Evolutionary conservation across 2,888 invertebrate genomes (phyloP).

Genomic region (Cosmia trapezina): DNA sequence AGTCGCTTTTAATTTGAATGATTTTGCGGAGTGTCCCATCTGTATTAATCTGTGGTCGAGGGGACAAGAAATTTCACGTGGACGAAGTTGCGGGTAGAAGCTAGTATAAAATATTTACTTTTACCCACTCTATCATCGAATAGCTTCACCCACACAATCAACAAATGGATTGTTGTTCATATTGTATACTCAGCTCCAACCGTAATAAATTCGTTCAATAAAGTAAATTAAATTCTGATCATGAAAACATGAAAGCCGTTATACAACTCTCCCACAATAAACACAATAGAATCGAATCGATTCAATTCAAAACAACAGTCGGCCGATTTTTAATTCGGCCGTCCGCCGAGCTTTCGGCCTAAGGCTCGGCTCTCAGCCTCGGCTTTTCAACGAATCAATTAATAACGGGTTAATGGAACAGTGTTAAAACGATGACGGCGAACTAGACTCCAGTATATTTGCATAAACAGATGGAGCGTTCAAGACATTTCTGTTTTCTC

Average conservation of each 20-base stretch:
- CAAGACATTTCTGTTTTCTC: slow-evolving; percentile 52
- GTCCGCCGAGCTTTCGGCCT: slow-evolving; percentile 38
- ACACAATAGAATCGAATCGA: slow-evolving; percentile 36
- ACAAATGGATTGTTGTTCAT: slow-evolving; percentile 20
- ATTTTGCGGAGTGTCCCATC: no score
- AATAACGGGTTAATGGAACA: slow-evolving; percentile 65
- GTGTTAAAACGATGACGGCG: slow-evolving; percentile 58
- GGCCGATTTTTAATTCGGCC: slow-evolving; percentile 48
- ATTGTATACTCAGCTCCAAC: slow-evolving; percentile 15
- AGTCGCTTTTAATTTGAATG: no score
- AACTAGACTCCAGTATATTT: slow-evolving; percentile 61
- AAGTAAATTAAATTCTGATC: slow-evolving; percentile 48
- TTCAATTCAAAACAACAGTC: slow-evolving; percentile 42
- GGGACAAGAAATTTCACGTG: no score
- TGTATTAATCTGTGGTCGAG: no score
- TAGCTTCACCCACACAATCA: slow-evolving; percentile 12
- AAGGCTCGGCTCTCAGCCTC: slow-evolving; percentile 50
- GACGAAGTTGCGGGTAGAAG: no score
- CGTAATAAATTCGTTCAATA: slow-evolving; percentile 42
- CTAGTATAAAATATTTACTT: no score
- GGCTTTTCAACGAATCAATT: slow-evolving; percentile 64
- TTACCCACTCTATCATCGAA: neutral
- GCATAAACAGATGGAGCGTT: slow-evolving; percentile 64
- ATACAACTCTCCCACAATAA: slow-evolving; percentile 40
- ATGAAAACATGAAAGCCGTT: slow-evolving; percentile 43